Evolutionary conservation across 92 coral and sea anemone species (phyloP).

Genomic region (Zoanthus solanderi): DNA sequence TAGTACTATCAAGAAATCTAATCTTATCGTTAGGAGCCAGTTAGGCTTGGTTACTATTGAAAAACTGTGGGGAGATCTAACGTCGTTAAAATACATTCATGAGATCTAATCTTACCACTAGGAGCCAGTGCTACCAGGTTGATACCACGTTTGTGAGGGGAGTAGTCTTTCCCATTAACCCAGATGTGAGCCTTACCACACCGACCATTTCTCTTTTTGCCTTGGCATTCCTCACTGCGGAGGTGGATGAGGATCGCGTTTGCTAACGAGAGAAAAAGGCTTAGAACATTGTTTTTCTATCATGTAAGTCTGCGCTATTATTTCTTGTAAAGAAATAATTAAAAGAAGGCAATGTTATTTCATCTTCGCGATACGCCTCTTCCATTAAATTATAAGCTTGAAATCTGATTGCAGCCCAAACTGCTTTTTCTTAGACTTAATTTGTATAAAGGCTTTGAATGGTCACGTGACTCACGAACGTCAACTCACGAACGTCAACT

Average conservation of each 20-base stretch:
- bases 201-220: background rate
- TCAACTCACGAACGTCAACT: too few species aligned
- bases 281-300: background rate
- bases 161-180: slow-evolving; percentile 37
- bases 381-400: too few species aligned
- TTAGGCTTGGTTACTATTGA: background rate
- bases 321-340: background rate
- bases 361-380: too few species aligned
- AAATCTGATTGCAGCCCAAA: too few species aligned
- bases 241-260: slow-evolving; percentile 23
- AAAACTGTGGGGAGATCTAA: too few species aligned
- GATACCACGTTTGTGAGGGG: slow-evolving; percentile 29
- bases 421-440: too few species aligned
- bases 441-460: too few species aligned
- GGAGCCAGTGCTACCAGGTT: slow-evolving; percentile 32
- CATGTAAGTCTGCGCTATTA: background rate
- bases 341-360: too few species aligned
- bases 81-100: too few species aligned
- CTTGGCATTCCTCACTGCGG: slow-evolving; percentile 37
- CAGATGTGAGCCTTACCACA: slow-evolving; percentile 30
- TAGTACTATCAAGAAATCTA: too few species aligned
- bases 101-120: background rate
- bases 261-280: background rate
- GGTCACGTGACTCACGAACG: too few species aligned
- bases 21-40: background rate